Percentiles rank a stretch among this genome's conserved stretches.
Conservation (phyloP, 2,888 invertebrate genomes). For the Drosophila borealis region DNA sequence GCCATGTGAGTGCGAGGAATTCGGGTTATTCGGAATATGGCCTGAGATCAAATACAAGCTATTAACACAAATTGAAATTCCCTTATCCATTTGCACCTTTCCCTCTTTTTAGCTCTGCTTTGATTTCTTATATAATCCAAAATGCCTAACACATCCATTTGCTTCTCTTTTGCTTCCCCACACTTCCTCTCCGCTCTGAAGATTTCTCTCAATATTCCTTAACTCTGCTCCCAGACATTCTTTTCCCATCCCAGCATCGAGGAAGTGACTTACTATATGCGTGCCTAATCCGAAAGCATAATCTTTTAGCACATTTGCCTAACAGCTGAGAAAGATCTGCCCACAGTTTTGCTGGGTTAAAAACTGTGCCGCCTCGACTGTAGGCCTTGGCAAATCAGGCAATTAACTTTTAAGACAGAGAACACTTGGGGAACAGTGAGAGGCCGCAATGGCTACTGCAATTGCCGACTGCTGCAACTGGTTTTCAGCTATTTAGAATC, state of each 20-base stretch:
- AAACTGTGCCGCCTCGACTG: constrained; percentile 42
- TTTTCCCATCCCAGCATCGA: neutral
- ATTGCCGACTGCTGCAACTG: constrained; percentile 35
- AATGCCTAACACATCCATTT: constrained; percentile 1
- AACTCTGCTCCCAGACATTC: constrained; percentile 8
- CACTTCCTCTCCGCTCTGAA: neutral
- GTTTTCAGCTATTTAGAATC: constrained; percentile 68
- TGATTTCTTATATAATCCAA: neutral
- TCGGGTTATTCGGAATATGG: no score
- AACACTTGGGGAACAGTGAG: constrained; percentile 15
- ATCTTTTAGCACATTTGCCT: constrained; percentile 69
- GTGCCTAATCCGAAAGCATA: constrained; percentile 63
- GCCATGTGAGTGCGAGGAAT: neutral
- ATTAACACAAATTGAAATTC: no score
- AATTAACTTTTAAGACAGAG: constrained; percentile 63
- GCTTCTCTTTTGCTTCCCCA: neutral
- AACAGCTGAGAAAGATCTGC: constrained; percentile 51
- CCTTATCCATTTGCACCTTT: neutral
- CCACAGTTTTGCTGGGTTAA: constrained; percentile 30
- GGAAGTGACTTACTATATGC: constrained; percentile 49
- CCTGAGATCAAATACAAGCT: no score
- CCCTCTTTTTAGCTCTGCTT: neutral
- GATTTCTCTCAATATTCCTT: neutral
- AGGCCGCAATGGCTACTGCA: constrained; percentile 39
- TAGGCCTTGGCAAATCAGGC: constrained; percentile 64